Base-by-base conservation (phyloP, 2,888 invertebrate genomes). In the Drosophila ezoana region DNA sequence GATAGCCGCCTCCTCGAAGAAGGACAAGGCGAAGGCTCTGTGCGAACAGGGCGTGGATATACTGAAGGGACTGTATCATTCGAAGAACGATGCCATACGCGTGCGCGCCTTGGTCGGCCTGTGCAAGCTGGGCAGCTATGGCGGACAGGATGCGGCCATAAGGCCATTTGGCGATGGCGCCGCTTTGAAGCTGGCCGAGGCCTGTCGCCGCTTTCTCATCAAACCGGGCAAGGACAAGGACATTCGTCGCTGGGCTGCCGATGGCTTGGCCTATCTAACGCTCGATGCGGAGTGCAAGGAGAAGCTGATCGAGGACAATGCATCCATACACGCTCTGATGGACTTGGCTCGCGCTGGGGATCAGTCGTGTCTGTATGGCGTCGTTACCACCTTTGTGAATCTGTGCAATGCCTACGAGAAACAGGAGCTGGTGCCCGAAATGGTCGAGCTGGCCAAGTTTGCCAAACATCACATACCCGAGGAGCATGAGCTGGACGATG, bases 381-480 rank as follows among this genome's bases (percentile, higher is more conserved):
- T 98, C 6, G 96, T 98, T 0, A 97, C 98, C 1, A 98, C 98
- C 13, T 94, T 99, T 75, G 99, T 99, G 0, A 99, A 99, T 92
- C 93, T 99, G 16, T 97, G 98, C 90, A 99, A 99, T 93, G 98
- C 98, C 3, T 99, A 99, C 91, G 99, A 99, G 79, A 99, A 98
- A 91, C 98, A 98, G 91, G 98, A 99, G 92, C 92, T 99, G 0
- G 94, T 98, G 86, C 98, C 99, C 3, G 99, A 99, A 93, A 96
- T 99, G 97, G 91, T 99, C 16, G 98, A 99, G 92, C 93, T 99
- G 73, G 99, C 99, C 0, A 98, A 99, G 93, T 99, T 99, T 93
- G 98, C 99, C 2, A 99, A 99, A 92, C 99, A 99, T 90, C 99
- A 99, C 92, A 97, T 99, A 77, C 99, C 99, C 3, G 98, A 99